These are phyloP conservation scores for Corbicula japonica DNA, from an alignment of 2,888 invertebrate genomes.

Conservation along the genomic window DNA sequence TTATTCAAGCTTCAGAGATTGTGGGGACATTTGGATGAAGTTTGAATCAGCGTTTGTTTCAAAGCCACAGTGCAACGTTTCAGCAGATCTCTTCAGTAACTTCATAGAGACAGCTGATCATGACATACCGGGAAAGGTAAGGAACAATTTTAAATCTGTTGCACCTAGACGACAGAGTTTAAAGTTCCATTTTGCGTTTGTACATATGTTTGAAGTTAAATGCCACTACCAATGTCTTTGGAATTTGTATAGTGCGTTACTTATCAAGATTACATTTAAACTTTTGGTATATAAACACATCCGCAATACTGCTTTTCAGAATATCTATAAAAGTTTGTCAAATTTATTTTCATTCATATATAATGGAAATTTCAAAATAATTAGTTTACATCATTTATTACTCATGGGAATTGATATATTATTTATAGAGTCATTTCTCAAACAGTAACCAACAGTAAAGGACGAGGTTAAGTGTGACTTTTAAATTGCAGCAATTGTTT, in stretches of 20 bases:
- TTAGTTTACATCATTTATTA: not conserved
- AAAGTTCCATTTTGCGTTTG: too few relatives aligned
- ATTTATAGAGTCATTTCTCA: not conserved
- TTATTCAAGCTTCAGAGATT: conserved; percentile 23
- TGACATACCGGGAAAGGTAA: not conserved
- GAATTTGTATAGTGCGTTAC: too few relatives aligned
- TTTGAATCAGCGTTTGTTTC: conserved; percentile 25
- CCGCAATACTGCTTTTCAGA: too few relatives aligned
- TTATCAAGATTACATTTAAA: too few relatives aligned
- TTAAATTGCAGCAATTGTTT: conserved; percentile 11
- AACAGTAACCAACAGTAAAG: too few relatives aligned
- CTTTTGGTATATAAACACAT: too few relatives aligned
- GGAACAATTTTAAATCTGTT: too few relatives aligned
- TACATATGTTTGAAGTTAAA: too few relatives aligned
- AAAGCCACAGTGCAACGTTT: conserved; percentile 19
- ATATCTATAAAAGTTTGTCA: not conserved
- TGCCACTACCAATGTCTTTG: too few relatives aligned
- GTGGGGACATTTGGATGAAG: conserved; percentile 27
- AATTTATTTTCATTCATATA: not conserved
- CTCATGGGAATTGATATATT: not conserved
- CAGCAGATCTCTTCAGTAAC: conserved; percentile 1
- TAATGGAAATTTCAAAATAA: not conserved
- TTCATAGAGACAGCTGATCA: conserved; percentile 22
- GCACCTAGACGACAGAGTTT: too few relatives aligned
- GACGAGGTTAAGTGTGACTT: too few relatives aligned